Percentiles rank a stretch among this genome's conserved stretches.
Conservation (phyloP, 2,797 vertebrate genomes). For the Telmatherina bonti region DNA sequence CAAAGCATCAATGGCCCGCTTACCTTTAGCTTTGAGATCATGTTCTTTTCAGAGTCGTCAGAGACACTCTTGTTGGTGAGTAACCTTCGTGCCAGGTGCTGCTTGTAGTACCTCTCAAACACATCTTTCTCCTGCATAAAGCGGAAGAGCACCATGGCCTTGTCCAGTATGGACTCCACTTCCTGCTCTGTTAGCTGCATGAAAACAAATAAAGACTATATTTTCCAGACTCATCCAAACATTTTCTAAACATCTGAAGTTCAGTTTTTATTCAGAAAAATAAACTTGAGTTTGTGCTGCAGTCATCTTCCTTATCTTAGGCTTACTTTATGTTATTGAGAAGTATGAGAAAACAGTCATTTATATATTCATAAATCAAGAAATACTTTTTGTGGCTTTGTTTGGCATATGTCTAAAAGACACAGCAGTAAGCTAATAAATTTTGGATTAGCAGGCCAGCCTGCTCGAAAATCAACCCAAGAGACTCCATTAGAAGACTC, state of each 20-base stretch:
- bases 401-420: not conserved
- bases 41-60: constrained; percentile 99
- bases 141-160: constrained; percentile 99
- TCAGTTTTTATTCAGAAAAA: not conserved
- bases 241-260: no score
- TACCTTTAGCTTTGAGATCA: constrained; percentile 99
- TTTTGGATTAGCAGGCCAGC: not conserved
- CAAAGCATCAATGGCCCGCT: constrained; percentile 11
- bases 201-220: constrained; percentile 20
- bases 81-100: constrained; percentile 97
- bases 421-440: constrained; percentile 9
- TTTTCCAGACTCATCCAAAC: no score
- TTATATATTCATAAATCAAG: not conserved
- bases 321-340: not conserved
- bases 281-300: not conserved
- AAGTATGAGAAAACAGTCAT: not conserved
- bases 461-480: not conserved
- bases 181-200: constrained; percentile 88
- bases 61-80: constrained; percentile 99
- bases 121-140: constrained; percentile 99
- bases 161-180: constrained; percentile 98
- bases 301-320: not conserved
- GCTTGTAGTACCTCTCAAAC: constrained; percentile 99
- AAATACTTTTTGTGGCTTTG: not conserved
- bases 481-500: constrained; percentile 70